Percentiles rank a stretch among this genome's conserved stretches.
phyloP scores from a whole-genome alignment of 2,797 vertebrate genomes.

The Chrysolophus pictus region DNA sequence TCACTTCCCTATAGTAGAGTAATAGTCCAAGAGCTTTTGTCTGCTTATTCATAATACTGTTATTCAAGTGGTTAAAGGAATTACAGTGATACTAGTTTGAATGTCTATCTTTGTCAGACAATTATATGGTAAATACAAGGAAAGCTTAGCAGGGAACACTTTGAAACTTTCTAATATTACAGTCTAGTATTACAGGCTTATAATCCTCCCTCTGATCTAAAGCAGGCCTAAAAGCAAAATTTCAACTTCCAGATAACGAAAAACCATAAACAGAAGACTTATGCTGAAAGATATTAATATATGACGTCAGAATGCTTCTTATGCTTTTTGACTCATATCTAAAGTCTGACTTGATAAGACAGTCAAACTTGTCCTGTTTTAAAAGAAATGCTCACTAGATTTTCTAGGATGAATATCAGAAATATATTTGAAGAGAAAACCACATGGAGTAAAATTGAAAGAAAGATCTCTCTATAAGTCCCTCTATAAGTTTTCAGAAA shows the following conservation, averaged over 20 bases:
- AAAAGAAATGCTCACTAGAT: background rate
- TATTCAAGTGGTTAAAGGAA: background rate
- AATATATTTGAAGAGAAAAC: background rate
- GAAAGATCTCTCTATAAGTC: background rate
- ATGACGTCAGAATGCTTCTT: background rate
- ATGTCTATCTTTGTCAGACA: background rate
- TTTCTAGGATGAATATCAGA: background rate
- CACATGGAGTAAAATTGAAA: background rate
- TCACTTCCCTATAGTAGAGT: background rate
- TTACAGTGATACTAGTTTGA: background rate
- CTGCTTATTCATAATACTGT: slow-evolving; percentile 4
- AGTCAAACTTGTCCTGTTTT: background rate
- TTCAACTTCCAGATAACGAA: slow-evolving; percentile 31
- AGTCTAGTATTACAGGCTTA: background rate
- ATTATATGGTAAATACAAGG: slow-evolving; percentile 11
- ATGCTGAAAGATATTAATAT: background rate
- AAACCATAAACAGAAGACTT: background rate
- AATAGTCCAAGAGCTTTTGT: background rate
- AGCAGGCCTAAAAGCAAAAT: slow-evolving; percentile 23
- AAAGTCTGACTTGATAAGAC: background rate
- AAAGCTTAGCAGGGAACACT: slow-evolving; percentile 17
- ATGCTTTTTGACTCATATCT: background rate
- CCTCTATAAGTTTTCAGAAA: background rate
- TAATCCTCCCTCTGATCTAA: slow-evolving; percentile 26
- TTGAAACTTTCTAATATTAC: slow-evolving; percentile 51